Evolutionary conservation across 1,140 invertebrate genomes (phyloP), one percentile per base, ranked within the genome.

Genomic region (Heliconius congener): DNA sequence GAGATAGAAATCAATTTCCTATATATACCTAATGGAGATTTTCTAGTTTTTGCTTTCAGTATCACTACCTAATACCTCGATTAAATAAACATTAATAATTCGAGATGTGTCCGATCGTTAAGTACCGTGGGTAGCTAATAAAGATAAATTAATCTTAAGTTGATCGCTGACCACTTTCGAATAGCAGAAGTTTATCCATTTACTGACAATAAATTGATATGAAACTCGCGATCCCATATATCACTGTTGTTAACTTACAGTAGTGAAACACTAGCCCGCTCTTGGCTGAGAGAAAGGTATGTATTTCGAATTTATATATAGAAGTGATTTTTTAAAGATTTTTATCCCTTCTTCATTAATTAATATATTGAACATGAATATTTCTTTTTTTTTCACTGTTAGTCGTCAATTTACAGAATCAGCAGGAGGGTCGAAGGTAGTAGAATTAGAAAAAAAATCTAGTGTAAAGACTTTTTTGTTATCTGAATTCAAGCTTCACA

Each of bases 141-240:
- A 77, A 77, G 79, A 81, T 83, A 81, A 82, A 82, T 80, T 60
- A 70, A 73, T 37, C 57, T 52, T 70, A 76, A 76, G 37, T 72
- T 76, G 77, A 79, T 55, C 70, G 82, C 75, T 71, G 78, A 71
- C 76, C 71, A 81, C 88, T 89, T 88, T 89, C 87, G 72, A 88
- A 86, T 76, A 42, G 71, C 79, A 84, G 82, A 81, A 82, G 86
- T 85, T 86, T 84, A 85, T 89, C 83, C 74, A 85, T 84, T 87
- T 82, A 76, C 76, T 75, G 79, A 82, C 79, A 84, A 89, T 89
- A 87, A 89, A 90, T 88, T 84, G 82, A 82, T 83, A 81, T 81
- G 76, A 78, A 83, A 86, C 76, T 77, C 73, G 83, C 74, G 79
- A 84, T 76, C 81, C 82, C 84, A 88, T 87, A 87, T 80, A 87